Evolutionary conservation across 1,140 invertebrate species (phyloP), one percentile per base, ranked within the genome.

Genomic region (Ganaspis sp.): DNA sequence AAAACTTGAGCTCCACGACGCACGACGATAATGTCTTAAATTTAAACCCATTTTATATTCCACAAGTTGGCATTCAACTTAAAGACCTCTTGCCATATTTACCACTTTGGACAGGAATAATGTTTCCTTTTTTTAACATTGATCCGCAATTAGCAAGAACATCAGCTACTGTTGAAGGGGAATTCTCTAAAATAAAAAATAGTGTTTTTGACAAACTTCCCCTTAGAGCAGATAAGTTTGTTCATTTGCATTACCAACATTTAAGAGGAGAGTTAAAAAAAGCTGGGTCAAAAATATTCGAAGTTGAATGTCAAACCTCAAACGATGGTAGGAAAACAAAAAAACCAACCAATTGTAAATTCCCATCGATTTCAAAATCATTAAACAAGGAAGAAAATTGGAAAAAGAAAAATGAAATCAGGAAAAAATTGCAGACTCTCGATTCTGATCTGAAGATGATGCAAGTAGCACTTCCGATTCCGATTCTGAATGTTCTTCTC

Each of bases 41-140:
- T 9, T 8, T 73, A 4, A 81, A 81, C 73, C 72, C 76, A 34
- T 81, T 75, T 26, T 72, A 73, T 38, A 69, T 37, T 17, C 53
- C 54, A 26, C 54, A 75, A 40, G 64, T 72, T 15, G 78, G 54
- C 45, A 73, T 70, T 70, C 54, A 23, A 40, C 26, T 79, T 15
- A 69, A 38, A 19, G 17, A 38, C 12, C 37, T 79, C 4, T 76
- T 76, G 38, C 11, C 42, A 11, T 70, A 70, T 64, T 15, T 77
- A 8, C 73, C 79, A 9, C 49, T 77, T 42, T 81, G 75, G 70
- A 75, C 79, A 11, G 70, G 53, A 38, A 40, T 77, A 9, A 75
- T 81, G 54, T 53, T 37, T 26, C 23, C 70, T 1, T n/a, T 26
- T 37, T 77, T 81, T 26, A 54, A 53, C 12, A 64, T 72, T 8